Conservation (phyloP, 2,113 vertebrate species). For the Sinocyclocheilus anshuiensis region DNA sequence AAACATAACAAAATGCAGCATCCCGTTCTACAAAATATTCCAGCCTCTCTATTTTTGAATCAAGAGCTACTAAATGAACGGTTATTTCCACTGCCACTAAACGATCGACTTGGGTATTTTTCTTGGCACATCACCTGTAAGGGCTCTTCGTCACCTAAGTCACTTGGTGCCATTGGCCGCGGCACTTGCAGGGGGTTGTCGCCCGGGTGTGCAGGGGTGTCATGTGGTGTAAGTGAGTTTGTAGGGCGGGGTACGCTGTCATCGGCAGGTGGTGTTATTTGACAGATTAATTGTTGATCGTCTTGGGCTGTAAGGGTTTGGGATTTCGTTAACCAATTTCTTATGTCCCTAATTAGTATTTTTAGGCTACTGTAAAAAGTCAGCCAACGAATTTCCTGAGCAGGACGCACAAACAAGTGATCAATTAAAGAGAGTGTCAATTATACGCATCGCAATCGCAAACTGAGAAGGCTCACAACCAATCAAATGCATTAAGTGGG, state of each 20-base stretch:
- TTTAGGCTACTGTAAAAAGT: not conserved
- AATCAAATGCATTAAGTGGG: too few species aligned
- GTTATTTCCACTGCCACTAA: slow-evolving; percentile 11
- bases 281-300: too few species aligned
- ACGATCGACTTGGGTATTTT: not conserved
- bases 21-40: too few species aligned
- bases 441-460: too few species aligned
- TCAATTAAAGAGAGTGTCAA: too few species aligned
- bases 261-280: not conserved
- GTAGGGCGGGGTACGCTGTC: not conserved
- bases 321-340: not conserved
- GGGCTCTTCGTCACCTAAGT: not conserved
- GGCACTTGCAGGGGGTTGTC: not conserved
- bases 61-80: not conserved
- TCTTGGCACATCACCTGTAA: not conserved
- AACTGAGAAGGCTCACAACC: too few species aligned
- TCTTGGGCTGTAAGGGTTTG: not conserved
- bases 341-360: not conserved
- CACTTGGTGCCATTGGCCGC: not conserved
- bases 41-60: too few species aligned
- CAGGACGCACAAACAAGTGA: not conserved
- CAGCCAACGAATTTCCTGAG: not conserved
- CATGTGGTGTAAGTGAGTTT: too few species aligned
- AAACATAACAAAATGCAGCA: slow-evolving; percentile 1
- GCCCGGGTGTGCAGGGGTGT: too few species aligned